A percentile compares a stretch with the other conserved stretches of the same genome.
Evolutionary conservation across 2,797 vertebrate genomes (phyloP).

Genomic region (Lateolabrax maculatus): DNA sequence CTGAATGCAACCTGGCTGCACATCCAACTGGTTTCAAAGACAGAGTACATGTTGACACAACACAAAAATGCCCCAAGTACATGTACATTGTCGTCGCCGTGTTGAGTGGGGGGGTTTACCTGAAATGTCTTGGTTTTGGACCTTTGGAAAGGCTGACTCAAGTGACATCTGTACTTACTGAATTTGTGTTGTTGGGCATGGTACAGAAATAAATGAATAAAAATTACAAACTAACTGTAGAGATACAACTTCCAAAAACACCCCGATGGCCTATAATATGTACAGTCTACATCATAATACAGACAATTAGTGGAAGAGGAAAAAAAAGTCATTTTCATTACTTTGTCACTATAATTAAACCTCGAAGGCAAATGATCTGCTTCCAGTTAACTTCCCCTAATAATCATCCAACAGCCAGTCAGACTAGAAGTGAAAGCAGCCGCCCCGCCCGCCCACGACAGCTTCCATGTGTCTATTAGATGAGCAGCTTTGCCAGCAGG

Average conservation of each 20-base stretch:
- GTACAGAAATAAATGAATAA: no score
- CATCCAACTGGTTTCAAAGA: neutral
- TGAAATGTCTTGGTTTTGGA: no score
- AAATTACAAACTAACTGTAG: no score
- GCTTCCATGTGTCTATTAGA: slow-evolving; percentile 36
- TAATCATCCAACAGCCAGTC: neutral
- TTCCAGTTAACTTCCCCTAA: neutral
- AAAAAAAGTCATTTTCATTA: neutral
- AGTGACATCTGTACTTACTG: no score
- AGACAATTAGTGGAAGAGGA: neutral
- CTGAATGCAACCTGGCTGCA: neutral
- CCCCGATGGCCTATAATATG: no score
- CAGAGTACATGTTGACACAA: neutral
- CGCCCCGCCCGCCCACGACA: neutral
- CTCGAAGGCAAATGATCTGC: neutral
- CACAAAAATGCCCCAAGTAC: neutral
- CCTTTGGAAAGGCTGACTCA: no score
- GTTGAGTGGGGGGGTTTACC: no score
- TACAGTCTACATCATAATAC: neutral
- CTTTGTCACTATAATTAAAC: slow-evolving; percentile 3
- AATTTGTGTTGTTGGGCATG: no score
- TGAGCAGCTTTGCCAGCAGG: slow-evolving; percentile 46
- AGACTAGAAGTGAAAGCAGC: neutral
- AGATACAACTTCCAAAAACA: no score
- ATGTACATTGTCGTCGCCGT: no score